phyloP scores from a whole-genome alignment of 2,888 invertebrate genomes.

The Notocelia uddmanniana region DNA sequence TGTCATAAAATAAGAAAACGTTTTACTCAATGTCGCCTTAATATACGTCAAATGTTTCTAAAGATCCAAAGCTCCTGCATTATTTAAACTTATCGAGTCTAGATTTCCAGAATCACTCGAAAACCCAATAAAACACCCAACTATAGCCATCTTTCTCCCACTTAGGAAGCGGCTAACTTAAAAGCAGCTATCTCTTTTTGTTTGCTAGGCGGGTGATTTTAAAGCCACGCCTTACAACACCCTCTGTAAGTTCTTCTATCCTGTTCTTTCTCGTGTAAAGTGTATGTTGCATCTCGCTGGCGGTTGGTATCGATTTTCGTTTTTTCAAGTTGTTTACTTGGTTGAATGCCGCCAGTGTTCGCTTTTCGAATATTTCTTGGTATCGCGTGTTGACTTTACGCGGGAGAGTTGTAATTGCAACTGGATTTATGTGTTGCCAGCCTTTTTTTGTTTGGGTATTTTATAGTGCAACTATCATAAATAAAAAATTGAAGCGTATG shows the following conservation, averaged over 20 bases:
- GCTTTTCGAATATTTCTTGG: conserved; percentile 60
- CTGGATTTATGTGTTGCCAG: conserved; percentile 52
- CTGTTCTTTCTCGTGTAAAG: conserved; percentile 63
- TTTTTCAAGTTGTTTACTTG: conserved; percentile 74
- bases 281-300: conserved; percentile 59
- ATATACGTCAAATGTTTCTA: conserved; percentile 44
- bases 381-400: conserved; percentile 68
- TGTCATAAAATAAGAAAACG: conserved; percentile 42
- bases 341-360: conserved; percentile 68
- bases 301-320: conserved; percentile 72
- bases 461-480: conserved; percentile 39
- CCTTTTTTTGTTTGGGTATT: conserved; percentile 47
- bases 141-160: conserved; percentile 58
- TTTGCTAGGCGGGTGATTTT: conserved; percentile 65
- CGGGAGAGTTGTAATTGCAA: conserved; percentile 60
- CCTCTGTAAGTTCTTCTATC: conserved; percentile 57
- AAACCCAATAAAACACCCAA: conserved; percentile 48
- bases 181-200: conserved; percentile 55
- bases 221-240: conserved; percentile 74
- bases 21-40: conserved; percentile 41
- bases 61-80: conserved; percentile 45
- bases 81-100: conserved; percentile 50
- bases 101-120: conserved; percentile 45
- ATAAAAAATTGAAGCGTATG: conserved; percentile 28
- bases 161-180: conserved; percentile 50